Evolutionary conservation across 23 tunicate species (phyloP).

Genomic region (Aplidium turbinatum): DNA sequence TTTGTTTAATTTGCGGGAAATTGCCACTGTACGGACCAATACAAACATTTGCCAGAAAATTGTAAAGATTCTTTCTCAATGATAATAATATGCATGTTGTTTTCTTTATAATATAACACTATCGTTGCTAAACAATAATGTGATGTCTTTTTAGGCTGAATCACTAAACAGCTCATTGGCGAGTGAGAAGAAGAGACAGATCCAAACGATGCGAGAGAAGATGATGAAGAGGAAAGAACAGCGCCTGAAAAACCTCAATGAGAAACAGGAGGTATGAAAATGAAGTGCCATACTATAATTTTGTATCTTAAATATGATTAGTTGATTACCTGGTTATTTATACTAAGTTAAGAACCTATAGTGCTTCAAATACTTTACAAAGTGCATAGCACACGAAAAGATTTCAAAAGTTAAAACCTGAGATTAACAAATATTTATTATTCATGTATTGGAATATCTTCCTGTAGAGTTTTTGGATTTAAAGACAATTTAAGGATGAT

Average conservation of each 20-base stretch:
- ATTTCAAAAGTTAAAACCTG: too few relatives aligned
- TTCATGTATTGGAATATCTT: background rate
- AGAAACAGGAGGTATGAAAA: conserved; percentile 69
- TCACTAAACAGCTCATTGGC: conserved; percentile 70
- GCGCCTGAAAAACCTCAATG: conserved; percentile 57
- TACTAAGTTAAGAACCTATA: too few relatives aligned
- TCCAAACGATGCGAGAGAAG: conserved; percentile 60
- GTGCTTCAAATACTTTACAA: too few relatives aligned
- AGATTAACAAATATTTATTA: too few relatives aligned
- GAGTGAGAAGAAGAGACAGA: conserved; percentile 74
- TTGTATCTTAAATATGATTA: too few relatives aligned
- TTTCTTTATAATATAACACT: background rate
- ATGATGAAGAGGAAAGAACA: conserved; percentile 51
- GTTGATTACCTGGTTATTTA: too few relatives aligned
- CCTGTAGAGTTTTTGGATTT: background rate
- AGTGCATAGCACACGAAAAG: too few relatives aligned
- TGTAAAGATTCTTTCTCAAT: background rate
- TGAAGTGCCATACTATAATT: too few relatives aligned
- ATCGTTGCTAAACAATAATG: too few relatives aligned
- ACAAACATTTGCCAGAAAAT: background rate
- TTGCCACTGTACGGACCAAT: background rate
- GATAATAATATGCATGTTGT: background rate
- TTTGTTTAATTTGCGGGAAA: too few relatives aligned
- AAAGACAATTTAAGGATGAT: background rate
- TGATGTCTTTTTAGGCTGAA: conserved; percentile 86